Evolutionary conservation across 2,888 invertebrate species (phyloP), one percentile per base, ranked within the genome.

Genomic region (Drosophila picticornis): DNA sequence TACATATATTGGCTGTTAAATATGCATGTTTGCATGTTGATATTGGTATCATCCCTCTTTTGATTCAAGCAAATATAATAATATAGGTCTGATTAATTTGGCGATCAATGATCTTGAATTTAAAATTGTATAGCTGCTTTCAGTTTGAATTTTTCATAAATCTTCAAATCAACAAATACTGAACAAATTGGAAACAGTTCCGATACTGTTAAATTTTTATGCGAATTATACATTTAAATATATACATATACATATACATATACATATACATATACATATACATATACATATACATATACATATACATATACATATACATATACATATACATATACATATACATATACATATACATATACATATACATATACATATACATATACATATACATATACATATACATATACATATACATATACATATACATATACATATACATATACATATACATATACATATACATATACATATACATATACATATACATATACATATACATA

Each of bases 1-100:
- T 72, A 50, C 53, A 64, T 56, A 61, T 58, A 36, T 50, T 36
- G 64, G 36, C 65, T 64, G 51, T 50, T 25, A 55, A 31, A 43
- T 50, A 34, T 72, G 72, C 50, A 56, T 56, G 50, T 43, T 29
- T 40, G 69, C 70, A 71, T 11, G n/a, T 48, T 34, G 34, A 59
- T 56, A 29, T 56, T 3, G 52, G 50, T 56, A 36, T 19, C 40
- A 66, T 51, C 29, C 68, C 51, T 51, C 40, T 57, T 43, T 27
- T 34, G 6, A 51, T 27, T 34, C 34, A 9, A 36, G 1, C 27
- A 36, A 38, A n/a, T 19, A 38, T n/a, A n/a, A 19, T 36, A 25
- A 25, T 46, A 4, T 13, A 11, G 11, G 22, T 48, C 31, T 11
- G 22, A 43, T 29, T n/a, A 6, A 51, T n/a, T 11, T 19, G n/a